phyloP scores from a whole-genome alignment of 2,113 vertebrate species.

The Perca fluviatilis region DNA sequence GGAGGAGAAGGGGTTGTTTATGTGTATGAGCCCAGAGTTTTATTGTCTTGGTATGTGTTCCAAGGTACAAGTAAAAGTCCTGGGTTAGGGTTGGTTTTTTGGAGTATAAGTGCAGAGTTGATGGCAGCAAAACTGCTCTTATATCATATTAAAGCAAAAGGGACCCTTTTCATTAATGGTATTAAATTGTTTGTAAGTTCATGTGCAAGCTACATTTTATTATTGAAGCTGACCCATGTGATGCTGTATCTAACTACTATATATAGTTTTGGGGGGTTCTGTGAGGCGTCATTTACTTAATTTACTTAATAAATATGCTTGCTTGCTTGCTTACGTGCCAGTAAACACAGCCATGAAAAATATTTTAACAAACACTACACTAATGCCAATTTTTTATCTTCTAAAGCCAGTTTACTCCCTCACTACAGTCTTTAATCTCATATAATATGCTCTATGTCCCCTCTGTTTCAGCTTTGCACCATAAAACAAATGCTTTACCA shows the following conservation, averaged over 20 bases:
- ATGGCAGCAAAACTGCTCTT: not conserved
- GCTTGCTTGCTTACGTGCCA: not conserved
- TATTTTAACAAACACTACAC: not conserved
- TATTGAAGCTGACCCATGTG: not conserved
- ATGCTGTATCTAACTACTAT: not conserved
- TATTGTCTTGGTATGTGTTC: too few species aligned
- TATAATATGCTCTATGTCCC: not conserved
- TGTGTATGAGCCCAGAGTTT: not conserved
- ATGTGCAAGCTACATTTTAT: not conserved
- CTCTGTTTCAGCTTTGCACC: constrained; percentile 12
- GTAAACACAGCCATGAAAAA: constrained; percentile 20
- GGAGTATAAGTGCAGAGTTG: not conserved
- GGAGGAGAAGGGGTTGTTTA: not conserved
- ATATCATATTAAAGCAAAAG: not conserved
- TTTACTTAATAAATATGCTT: not conserved
- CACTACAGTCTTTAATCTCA: constrained; percentile 15
- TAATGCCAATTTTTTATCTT: not conserved
- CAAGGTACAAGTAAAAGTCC: not conserved
- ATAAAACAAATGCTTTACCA: constrained; percentile 39
- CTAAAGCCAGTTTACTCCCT: constrained; percentile 18
- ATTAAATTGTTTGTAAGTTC: not conserved
- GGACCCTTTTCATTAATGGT: not conserved
- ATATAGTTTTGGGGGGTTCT: not conserved
- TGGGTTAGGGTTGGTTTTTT: not conserved
- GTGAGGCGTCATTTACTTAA: not conserved